Base-by-base conservation (phyloP, 1,140 invertebrate genomes). In the Leptonema lineaticorne region DNA sequence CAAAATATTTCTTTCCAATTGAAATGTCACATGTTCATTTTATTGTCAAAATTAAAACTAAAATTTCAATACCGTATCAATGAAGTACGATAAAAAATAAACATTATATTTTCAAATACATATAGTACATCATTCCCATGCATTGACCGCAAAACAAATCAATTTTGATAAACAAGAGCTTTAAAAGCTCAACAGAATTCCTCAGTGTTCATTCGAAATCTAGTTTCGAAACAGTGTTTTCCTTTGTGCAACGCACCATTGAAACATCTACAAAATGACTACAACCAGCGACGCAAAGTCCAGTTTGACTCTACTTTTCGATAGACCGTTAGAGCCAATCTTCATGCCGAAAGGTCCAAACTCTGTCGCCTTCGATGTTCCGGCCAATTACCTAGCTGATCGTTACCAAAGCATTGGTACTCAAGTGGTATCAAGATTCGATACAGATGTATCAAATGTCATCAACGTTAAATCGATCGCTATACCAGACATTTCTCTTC, bases 301-400 rank as follows among this genome's bases (percentile, higher is more conserved):
- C 1, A 68, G 56, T 30, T 74, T 77, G 68, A 67, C 74, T 50
- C 81, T 87, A 67, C 83, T 92, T 33, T 91, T 91, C 78, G 89
- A 92, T 75, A 86, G 90, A 5, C 90, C 91, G 2, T 82, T 83
- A 16, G 91, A 93, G 78, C 90, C 90, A 1, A 83, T 89, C 37
- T 90, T 90, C 76, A 85, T 90, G 74, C 83, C 86, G 30, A 90
- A 90, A 77, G 89, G 88, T 27, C 78, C 83, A 0, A 81, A 85
- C 3, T 81, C 82, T 41, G 77, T 82, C 4, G 83, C 85, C 7
- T 90, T 91, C 73, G 82, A 89, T 69, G 77, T 91, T 7, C 89
- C 89, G 0, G 73, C 84, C 5, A 78, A 79, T 65, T 85, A 81
- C 71, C 76, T 85, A 46, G 77, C 79, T 6, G 88, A 90, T 11